Conservation (phyloP, 2,888 invertebrate species). For the Patella pellucida region DNA sequence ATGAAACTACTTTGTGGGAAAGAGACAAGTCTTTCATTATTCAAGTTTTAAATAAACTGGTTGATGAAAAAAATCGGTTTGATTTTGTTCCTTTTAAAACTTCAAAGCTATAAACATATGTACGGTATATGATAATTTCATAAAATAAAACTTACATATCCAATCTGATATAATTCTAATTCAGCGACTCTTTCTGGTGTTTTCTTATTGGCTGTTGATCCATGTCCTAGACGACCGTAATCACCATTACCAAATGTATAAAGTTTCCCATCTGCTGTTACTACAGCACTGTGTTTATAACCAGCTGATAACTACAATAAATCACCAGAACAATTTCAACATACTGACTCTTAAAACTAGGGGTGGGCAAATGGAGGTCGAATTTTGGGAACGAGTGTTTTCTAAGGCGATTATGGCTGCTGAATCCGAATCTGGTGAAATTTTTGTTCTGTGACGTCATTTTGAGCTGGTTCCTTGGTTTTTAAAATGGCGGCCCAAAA, state of each 20-base stretch:
- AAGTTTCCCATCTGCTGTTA: conserved; percentile 77
- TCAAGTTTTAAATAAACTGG: not conserved
- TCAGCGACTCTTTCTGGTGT: conserved; percentile 76
- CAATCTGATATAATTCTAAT: conserved; percentile 74
- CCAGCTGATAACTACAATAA: conserved; percentile 75
- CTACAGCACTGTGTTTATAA: conserved; percentile 78
- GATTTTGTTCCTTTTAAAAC: not conserved
- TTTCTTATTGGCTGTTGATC: conserved; percentile 77
- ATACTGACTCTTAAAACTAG: too few relatives aligned
- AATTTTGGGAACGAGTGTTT: too few relatives aligned
- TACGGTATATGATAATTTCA: not conserved
- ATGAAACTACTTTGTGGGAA: too few relatives aligned
- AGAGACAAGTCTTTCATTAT: too few relatives aligned
- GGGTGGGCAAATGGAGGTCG: too few relatives aligned
- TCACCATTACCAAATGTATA: conserved; percentile 80
- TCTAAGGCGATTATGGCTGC: too few relatives aligned
- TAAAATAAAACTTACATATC: conserved; percentile 60
- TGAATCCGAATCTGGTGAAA: too few relatives aligned
- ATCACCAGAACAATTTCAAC: not conserved
- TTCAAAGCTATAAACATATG: not conserved
- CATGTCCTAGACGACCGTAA: conserved; percentile 76
- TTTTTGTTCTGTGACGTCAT: too few relatives aligned
- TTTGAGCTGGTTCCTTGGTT: too few relatives aligned
- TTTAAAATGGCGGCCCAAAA: too few relatives aligned
- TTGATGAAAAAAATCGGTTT: not conserved